Evolutionary conservation across 1,140 invertebrate genomes (phyloP).

Genomic region (Apocrypta bakeri): DNA sequence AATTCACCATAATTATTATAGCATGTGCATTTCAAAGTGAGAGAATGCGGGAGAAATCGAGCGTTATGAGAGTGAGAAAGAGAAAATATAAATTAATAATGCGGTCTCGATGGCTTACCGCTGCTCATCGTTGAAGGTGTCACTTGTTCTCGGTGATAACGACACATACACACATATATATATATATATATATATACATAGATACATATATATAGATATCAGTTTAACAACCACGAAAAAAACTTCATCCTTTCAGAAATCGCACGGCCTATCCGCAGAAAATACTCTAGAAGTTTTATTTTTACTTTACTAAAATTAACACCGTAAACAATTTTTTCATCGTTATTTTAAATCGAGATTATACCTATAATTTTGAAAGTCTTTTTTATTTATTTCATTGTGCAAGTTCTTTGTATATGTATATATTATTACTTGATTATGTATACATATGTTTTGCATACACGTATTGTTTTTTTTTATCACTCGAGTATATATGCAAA

Average conservation of each 20-base stretch:
- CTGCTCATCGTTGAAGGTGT: slow-evolving; percentile 27
- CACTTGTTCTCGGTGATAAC: slow-evolving; percentile 9
- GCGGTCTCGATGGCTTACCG: not conserved
- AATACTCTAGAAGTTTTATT: not conserved
- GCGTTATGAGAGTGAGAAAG: not conserved
- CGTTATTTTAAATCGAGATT: not conserved
- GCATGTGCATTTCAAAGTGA: slow-evolving; percentile 61
- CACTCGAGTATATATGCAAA: not conserved
- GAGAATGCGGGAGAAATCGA: not conserved
- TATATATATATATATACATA: not conserved
- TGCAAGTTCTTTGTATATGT: not conserved
- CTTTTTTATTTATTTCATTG: not conserved
- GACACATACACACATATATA: too few relatives aligned
- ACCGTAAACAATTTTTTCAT: not conserved
- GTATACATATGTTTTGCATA: too few relatives aligned
- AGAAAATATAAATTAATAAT: slow-evolving; percentile 6
- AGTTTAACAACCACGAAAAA: not conserved
- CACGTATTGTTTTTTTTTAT: not conserved
- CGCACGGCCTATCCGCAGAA: not conserved
- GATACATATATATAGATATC: not conserved
- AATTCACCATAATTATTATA: slow-evolving; percentile 63
- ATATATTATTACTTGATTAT: not conserved
- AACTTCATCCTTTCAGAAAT: not conserved
- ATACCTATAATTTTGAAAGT: not conserved
- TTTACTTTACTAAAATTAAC: not conserved